phyloP scores from a whole-genome alignment of 2,113 vertebrate species.

The Cavia aperea region DNA sequence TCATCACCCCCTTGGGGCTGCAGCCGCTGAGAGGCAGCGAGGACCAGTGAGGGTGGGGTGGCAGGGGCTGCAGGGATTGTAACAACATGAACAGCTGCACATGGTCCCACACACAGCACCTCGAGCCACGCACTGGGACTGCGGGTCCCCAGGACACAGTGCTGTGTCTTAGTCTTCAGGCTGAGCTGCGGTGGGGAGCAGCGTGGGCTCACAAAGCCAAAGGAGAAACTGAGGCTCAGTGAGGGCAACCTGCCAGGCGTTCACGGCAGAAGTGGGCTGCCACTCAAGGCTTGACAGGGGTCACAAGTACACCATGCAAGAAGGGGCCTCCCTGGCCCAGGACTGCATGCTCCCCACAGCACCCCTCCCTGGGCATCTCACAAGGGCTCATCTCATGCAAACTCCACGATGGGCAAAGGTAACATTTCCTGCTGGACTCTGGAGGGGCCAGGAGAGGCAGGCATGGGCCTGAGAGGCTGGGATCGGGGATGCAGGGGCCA shows the following conservation, averaged over 20 bases:
- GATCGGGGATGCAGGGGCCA: not conserved
- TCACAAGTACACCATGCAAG: not conserved
- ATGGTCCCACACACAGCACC: no score
- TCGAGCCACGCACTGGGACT: accelerated
- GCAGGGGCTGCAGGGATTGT: accelerated
- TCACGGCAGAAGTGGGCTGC: not conserved
- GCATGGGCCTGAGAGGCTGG: not conserved
- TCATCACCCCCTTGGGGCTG: not conserved
- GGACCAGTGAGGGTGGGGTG: no score
- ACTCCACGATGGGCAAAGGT: not conserved
- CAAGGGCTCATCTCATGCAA: not conserved
- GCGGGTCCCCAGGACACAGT: accelerated
- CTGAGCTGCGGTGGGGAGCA: no score
- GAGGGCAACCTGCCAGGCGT: not conserved
- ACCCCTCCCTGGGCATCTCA: not conserved
- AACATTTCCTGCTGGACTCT: not conserved
- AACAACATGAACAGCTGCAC: not conserved
- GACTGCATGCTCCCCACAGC: accelerated
- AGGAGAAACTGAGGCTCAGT: not conserved
- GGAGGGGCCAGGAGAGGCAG: not conserved
- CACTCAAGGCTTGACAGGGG: not conserved
- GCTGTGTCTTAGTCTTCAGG: accelerated
- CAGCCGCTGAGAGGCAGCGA: not conserved
- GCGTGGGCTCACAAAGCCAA: not conserved
- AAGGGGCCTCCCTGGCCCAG: not conserved